phyloP scores from a whole-genome alignment of 30 jellyfish, hydroid and myxozoan genomes.

The Aurelia sp. region DNA sequence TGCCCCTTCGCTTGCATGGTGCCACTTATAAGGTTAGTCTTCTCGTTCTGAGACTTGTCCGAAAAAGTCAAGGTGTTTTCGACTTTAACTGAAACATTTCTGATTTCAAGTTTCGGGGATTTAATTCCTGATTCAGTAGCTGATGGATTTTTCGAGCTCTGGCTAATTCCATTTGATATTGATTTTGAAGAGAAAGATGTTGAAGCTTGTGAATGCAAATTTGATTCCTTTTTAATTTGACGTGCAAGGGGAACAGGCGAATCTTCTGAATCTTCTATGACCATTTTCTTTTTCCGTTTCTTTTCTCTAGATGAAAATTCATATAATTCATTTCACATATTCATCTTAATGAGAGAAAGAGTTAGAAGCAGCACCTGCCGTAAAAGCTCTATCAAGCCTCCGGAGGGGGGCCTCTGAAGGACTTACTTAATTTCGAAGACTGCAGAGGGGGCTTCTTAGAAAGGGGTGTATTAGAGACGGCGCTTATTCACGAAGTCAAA shows the following conservation, averaged over 20 bases:
- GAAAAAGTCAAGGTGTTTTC: background rate
- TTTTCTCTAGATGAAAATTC: constrained; percentile 11
- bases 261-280: constrained; percentile 24
- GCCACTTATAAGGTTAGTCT: background rate
- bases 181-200: background rate
- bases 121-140: background rate
- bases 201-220: background rate
- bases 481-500: no score
- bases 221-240: background rate
- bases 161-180: constrained; percentile 4
- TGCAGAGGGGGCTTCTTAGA: no score
- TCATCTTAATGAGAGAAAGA: no score
- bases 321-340: background rate
- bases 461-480: no score
- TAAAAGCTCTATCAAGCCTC: no score
- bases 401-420: no score
- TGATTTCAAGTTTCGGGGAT: background rate
- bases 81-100: background rate
- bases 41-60: background rate
- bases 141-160: background rate
- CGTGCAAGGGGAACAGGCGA: constrained; percentile 17
- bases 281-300: constrained; percentile 35
- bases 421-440: no score
- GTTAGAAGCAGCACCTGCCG: no score
- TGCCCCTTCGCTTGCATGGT: background rate